These are phyloP conservation scores for Pitangus sulphuratus DNA, from an alignment of 2,797 vertebrate species.

Conservation along the genomic window DNA sequence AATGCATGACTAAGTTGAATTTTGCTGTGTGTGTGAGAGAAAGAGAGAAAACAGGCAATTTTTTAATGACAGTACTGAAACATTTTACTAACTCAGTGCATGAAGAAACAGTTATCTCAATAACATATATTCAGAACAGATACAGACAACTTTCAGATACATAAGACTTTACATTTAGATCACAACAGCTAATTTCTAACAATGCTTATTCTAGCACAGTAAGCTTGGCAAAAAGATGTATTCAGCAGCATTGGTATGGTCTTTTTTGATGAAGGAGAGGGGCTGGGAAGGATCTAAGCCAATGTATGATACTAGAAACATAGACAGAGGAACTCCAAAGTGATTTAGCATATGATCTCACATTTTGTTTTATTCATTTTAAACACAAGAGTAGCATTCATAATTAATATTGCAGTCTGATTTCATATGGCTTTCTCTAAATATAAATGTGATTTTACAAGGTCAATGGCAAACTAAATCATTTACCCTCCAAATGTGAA, in stretches of 20 bases:
- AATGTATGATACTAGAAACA: slow-evolving; percentile 48
- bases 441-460: slow-evolving; percentile 70
- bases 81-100: slow-evolving; percentile 76
- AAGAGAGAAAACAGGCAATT: slow-evolving; percentile 73
- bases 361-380: slow-evolving; percentile 30
- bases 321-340: slow-evolving; percentile 64
- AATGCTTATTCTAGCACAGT: slow-evolving; percentile 52
- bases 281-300: slow-evolving; percentile 32
- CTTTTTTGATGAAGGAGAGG: slow-evolving; percentile 43
- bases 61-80: slow-evolving; percentile 79
- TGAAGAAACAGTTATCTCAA: slow-evolving; percentile 71
- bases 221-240: slow-evolving; percentile 58
- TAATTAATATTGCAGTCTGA: slow-evolving; percentile 80
- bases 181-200: slow-evolving; percentile 81
- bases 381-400: slow-evolving; percentile 63
- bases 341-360: slow-evolving; percentile 46
- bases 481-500: slow-evolving; percentile 51
- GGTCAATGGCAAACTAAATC: slow-evolving; percentile 56
- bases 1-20: slow-evolving; percentile 77
- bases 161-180: slow-evolving; percentile 83
- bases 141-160: slow-evolving; percentile 77
- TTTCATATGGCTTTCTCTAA: slow-evolving; percentile 84
- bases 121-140: slow-evolving; percentile 72
- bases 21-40: slow-evolving; percentile 13
- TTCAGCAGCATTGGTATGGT: slow-evolving; percentile 46